Conservation (phyloP, 2,113 vertebrate species). For the Eurystomus gularis region DNA sequence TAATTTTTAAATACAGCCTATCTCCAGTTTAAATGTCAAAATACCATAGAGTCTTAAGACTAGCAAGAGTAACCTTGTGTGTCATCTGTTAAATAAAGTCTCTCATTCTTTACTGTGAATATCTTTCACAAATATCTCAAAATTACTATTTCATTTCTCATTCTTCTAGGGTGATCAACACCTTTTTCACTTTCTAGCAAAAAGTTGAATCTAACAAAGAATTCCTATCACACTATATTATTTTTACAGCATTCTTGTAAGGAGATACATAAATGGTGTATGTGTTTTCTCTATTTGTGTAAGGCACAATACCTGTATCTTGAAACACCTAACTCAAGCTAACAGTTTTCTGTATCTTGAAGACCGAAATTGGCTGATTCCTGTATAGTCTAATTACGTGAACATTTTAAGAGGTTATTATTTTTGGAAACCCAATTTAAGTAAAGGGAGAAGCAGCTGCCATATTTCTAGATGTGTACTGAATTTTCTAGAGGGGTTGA, state of each 20-base stretch:
- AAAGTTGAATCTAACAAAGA: not conserved
- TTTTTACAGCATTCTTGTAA: not conserved
- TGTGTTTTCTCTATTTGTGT: not conserved
- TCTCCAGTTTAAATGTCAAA: conserved; percentile 35
- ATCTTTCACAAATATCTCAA: not conserved
- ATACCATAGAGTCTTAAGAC: not conserved
- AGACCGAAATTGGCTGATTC: not conserved
- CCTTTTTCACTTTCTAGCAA: not conserved
- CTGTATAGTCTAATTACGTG: not conserved
- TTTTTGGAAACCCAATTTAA: not conserved
- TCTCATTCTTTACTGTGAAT: not conserved
- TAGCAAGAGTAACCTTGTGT: not conserved
- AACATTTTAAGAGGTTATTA: not conserved
- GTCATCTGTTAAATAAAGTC: not conserved
- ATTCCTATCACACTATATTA: not conserved
- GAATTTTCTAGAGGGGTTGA: not conserved
- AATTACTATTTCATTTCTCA: not conserved
- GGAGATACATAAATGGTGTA: not conserved
- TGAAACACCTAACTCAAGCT: not conserved
- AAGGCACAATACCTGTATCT: not conserved
- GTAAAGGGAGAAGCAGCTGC: not conserved
- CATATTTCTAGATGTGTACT: not conserved
- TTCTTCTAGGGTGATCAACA: not conserved
- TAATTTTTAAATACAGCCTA: not conserved
- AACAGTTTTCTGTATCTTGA: not conserved